A percentile compares a stretch with the other conserved stretches of the same genome.
These are phyloP conservation scores for Mormyrus iriodes DNA, from an alignment of 2,113 vertebrate species.

Conservation along the genomic window DNA sequence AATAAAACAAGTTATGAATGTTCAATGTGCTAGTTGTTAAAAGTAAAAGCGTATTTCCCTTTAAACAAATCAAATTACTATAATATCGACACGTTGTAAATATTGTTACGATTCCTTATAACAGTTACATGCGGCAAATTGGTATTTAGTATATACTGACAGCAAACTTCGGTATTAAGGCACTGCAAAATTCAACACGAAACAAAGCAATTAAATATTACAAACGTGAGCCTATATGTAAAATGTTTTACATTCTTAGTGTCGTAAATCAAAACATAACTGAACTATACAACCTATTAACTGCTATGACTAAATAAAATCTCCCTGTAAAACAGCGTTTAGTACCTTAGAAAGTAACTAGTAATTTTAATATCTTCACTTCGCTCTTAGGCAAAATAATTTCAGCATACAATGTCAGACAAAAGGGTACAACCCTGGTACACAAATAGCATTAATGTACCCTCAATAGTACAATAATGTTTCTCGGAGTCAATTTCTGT, in stretches of 20 bases:
- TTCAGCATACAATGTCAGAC: background rate
- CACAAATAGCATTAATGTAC: background rate
- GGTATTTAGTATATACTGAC: background rate
- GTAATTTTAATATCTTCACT: background rate
- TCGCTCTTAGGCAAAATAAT: background rate
- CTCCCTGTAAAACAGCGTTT: background rate
- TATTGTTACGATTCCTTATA: background rate
- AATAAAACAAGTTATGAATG: background rate
- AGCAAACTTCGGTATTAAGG: background rate
- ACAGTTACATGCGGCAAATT: background rate
- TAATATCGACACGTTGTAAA: background rate
- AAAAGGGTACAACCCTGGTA: background rate
- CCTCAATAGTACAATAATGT: background rate
- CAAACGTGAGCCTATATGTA: background rate
- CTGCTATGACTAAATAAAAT: background rate
- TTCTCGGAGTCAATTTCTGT: background rate
- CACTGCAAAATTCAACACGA: background rate
- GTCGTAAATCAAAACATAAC: background rate
- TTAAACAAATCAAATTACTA: background rate
- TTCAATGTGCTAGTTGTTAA: background rate
- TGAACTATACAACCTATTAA: background rate
- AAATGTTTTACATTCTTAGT: background rate
- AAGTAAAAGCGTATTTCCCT: background rate
- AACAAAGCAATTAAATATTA: background rate
- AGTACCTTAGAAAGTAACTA: background rate